phyloP scores from a whole-genome alignment of 1,140 invertebrate genomes.

The Nomia melanderi region DNA sequence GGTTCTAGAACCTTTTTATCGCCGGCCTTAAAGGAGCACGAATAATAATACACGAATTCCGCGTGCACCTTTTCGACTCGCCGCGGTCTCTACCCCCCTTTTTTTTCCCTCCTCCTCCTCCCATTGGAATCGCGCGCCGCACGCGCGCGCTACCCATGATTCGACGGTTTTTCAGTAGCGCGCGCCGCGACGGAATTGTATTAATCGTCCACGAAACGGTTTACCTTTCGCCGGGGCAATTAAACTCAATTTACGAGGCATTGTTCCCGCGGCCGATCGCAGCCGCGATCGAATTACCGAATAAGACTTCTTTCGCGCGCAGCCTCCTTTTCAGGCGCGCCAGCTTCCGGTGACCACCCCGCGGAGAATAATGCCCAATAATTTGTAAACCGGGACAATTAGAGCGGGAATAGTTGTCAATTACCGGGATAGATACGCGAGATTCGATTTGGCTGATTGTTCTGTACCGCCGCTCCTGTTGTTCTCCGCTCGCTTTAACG shows the following conservation, averaged over 20 bases:
- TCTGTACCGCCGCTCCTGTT: no score
- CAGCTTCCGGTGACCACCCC: neutral
- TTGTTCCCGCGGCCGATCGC: neutral
- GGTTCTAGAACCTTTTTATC: constrained; percentile 62
- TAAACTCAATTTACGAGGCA: constrained; percentile 1
- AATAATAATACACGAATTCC: constrained; percentile 70
- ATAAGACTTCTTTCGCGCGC: neutral
- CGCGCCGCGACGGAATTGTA: no score
- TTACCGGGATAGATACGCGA: neutral
- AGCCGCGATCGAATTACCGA: neutral
- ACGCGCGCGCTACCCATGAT: no score
- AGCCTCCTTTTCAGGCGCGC: neutral
- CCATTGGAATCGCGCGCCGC: no score
- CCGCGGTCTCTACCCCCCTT: neutral
- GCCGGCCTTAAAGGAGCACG: constrained; percentile 67
- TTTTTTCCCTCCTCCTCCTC: neutral
- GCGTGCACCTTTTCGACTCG: constrained; percentile 39
- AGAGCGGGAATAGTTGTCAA: neutral
- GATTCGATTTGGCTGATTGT: no score
- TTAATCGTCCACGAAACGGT: neutral
- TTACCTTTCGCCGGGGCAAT: neutral
- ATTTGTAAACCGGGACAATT: neutral
- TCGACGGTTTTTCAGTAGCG: no score
- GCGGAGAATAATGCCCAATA: neutral
- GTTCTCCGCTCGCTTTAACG: no score